phyloP scores from a whole-genome alignment of 1,140 invertebrate genomes.

The Paralvinella palmiformis region DNA sequence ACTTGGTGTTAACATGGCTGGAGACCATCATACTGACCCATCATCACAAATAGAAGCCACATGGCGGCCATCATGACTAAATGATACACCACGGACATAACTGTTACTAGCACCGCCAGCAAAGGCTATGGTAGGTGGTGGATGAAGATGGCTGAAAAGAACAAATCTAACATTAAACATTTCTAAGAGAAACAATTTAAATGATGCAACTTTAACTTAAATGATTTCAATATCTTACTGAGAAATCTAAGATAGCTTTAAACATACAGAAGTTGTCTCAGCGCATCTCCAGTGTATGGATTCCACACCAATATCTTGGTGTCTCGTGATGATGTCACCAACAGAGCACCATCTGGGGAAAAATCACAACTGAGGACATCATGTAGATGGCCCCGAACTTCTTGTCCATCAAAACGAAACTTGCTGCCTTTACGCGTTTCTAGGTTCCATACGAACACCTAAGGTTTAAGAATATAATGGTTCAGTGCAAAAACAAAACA shows the following conservation, averaged over 20 bases:
- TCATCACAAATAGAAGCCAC: slow-evolving; percentile 54
- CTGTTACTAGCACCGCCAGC: slow-evolving; percentile 55
- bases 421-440: no score
- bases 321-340: slow-evolving; percentile 56
- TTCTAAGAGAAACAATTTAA: slow-evolving; percentile 4
- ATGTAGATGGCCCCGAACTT: slow-evolving; percentile 55
- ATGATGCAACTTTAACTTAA: neutral
- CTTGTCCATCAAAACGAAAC: no score
- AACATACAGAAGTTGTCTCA: slow-evolving; percentile 42
- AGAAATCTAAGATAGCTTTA: neutral
- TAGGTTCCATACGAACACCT: no score
- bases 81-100: slow-evolving; percentile 52
- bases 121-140: slow-evolving; percentile 55
- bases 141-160: slow-evolving; percentile 51
- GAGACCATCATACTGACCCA: slow-evolving; percentile 44
- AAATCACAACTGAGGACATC: slow-evolving; percentile 54
- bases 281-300: slow-evolving; percentile 43
- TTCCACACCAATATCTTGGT: slow-evolving; percentile 57
- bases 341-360: slow-evolving; percentile 56
- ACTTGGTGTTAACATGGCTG: neutral
- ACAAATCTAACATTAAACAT: neutral
- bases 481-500: no score
- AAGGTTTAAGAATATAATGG: no score
- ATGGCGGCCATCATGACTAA: slow-evolving; percentile 49
- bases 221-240: neutral